Base-by-base conservation (phyloP, 2,797 vertebrate species). In the Acanthurus leucopareius region DNA sequence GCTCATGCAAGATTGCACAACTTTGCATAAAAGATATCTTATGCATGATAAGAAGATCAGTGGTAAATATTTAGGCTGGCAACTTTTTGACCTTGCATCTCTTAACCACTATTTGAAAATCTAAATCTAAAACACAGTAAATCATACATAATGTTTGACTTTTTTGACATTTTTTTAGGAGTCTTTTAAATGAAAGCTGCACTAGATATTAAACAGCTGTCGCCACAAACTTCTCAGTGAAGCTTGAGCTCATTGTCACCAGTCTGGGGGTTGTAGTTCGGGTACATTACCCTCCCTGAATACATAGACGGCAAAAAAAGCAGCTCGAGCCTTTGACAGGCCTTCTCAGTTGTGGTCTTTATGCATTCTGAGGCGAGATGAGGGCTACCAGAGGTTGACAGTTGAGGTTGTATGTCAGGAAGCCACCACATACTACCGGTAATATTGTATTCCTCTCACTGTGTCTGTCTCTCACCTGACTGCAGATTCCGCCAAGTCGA, bases 401-500 rank as follows among this genome's bases (percentile, higher is more conserved):
- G 87, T 64, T 91, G 84, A 91, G 89, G 88, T 88, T 92, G 87
- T 79, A 76, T 90, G 87, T 89, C 86, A 83, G 77, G 69, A 88
- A 88, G 85, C 79, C 77, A 86, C 87, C 85, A 63, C 60, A 1
- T 77, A 38, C 89, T 92, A n/a, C n/a, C n/a, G n/a, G n/a, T n/a
- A 68, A 88, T 90, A 79, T 69, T 58, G 83, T 83, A 87, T 91
- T 89, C 85, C 66, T 78, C 88, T 89, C 89, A 80, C 83, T 78
- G 67, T 87, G 66, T 89, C 77, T 77, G 86, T 84, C 81, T 86
- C 88, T 94, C 92, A 93, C 84, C 95, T 95, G 92, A 88, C 97
- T 96, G 94, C 96, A 98, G 98, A 98, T 84, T 92, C 93, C 42
- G 94, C 94, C 77, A 95, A 91, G 80, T 72, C 85, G 78, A 97